A percentile compares a stretch with the other conserved stretches of the same genome.
Evolutionary conservation across 2,797 vertebrate species (phyloP).

Genomic region (Chaunax sp.): DNA sequence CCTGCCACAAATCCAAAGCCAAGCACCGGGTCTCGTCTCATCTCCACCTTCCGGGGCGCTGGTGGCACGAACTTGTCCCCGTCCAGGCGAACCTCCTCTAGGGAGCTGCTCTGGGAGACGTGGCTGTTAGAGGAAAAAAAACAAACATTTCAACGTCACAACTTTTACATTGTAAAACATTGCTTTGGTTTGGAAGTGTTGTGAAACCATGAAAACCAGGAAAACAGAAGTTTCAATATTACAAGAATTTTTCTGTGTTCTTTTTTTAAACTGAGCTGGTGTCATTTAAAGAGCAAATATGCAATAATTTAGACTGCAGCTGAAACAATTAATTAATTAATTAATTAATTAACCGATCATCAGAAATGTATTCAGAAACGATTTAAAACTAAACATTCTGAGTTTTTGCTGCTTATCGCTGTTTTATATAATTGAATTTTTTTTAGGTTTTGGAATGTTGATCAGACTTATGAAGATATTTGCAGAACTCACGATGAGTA

Average conservation of each 20-base stretch:
- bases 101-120: constrained; percentile 91
- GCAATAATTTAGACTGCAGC: too few species aligned
- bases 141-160: too few species aligned
- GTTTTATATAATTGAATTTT: neutral
- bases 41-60: constrained; percentile 94
- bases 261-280: too few species aligned
- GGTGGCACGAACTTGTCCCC: constrained; percentile 93
- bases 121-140: constrained; percentile 80
- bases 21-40: constrained; percentile 98
- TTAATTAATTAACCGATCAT: neutral
- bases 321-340: neutral
- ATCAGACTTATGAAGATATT: too few species aligned
- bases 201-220: neutral
- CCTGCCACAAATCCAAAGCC: constrained; percentile 99
- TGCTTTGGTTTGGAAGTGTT: neutral
- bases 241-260: too few species aligned
- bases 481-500: too few species aligned
- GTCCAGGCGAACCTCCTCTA: constrained; percentile 95
- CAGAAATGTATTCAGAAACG: neutral
- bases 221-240: too few species aligned
- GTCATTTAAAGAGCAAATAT: neutral
- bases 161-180: constrained; percentile 4
- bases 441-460: too few species aligned
- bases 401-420: too few species aligned
- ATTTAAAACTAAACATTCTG: too few species aligned